Base-by-base conservation (phyloP, 2,888 invertebrate genomes). In the Volucella inflata region DNA sequence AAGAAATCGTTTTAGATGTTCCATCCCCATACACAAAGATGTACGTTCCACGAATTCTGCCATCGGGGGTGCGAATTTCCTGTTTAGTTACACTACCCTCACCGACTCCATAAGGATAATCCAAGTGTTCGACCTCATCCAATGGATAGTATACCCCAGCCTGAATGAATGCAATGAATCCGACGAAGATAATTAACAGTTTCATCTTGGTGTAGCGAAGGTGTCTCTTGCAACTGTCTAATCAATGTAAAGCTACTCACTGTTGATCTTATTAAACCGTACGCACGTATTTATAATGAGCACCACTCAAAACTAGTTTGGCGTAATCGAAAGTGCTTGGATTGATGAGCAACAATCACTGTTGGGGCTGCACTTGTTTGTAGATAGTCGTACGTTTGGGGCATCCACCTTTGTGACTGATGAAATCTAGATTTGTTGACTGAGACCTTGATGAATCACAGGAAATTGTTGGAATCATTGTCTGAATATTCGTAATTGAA, bases 1-100 rank as follows among this genome's bases (percentile, higher is more conserved):
- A 90, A 46, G 87, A 77, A 51, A 89, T 88, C 8, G 87, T 84
- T 79, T 90, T 88, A 11, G 89, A 83, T 53, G 88, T 83, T 1
- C 89, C 89, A 80, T 90, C 77, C 21, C 90, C 89, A 82, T 91
- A 91, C 38, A 91, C 88, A 88, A 91, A 92, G 59, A 90, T 89
- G 87, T 91, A 91, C 9, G 89, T 89, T 71, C 90, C 90, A 81
- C 89, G 88, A 17, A 89, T 88, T 48, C 89, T 87, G 14, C 90
- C 90, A 64, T 89, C 89, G 0, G 68, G 65, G 8, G 87, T 75
- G 11, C 78, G 76, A 30, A 77, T 44, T 44, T 85, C 85, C 65
- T 87, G 84, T 42, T 67, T 57, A 12, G 87, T 16, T 11, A 74
- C 57, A 70, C 76, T 75, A 0, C 79, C 87, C 59, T 67, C 72